Evolutionary conservation across 2,888 invertebrate species (phyloP), one percentile per base, ranked within the genome.

Genomic region (Epirrhoe tristata): DNA sequence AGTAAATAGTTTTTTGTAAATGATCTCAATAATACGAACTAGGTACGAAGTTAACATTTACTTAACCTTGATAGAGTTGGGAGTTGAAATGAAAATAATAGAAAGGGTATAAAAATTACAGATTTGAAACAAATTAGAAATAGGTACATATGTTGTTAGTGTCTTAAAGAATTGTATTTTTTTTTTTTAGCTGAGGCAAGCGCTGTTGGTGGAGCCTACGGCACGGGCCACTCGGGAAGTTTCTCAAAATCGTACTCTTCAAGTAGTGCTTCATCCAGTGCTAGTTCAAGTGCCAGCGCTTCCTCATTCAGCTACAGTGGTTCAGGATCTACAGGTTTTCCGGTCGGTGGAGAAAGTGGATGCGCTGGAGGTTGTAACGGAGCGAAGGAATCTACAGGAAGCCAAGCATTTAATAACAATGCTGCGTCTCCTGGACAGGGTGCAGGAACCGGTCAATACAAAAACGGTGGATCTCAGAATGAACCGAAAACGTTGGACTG

Each of bases 191-290:
- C 90, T 67, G 84, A 82, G 58, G 83, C 89, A 57, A 79, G 77
- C 68, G 88, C 91, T 34, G 77, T 76, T 34, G 83, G 90, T 16
- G 86, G 86, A 1, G 81, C 84, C 5, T 86, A 83, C 67, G 80
- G 79, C 34, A 72, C 77, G 5, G 91, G 87, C 76, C 88, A 81
- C 87, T 84, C 92, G 70, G 89, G 95, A 83, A 90, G 91, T 81
- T 86, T 88, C 81, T 82, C 94, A 36, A 85, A 91, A 74, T 86
- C 93, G 0, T 87, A 90, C 36, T 81, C 93, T 12, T 87, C 91
- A 17, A 93, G 91, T 72, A 90, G 83, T 52, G 85, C 93, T 14
- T 85, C 93, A 48, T 85, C 91, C 1, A 91, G 92, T 77, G 84
- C 93, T 36, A 92, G 91, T 74, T 82, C 91, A 4, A 90, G 91